Percentiles rank a stretch among this genome's conserved stretches.
These are phyloP conservation scores for Regulus satrapa DNA, from an alignment of 2,113 vertebrate species.

Conservation along the genomic window DNA sequence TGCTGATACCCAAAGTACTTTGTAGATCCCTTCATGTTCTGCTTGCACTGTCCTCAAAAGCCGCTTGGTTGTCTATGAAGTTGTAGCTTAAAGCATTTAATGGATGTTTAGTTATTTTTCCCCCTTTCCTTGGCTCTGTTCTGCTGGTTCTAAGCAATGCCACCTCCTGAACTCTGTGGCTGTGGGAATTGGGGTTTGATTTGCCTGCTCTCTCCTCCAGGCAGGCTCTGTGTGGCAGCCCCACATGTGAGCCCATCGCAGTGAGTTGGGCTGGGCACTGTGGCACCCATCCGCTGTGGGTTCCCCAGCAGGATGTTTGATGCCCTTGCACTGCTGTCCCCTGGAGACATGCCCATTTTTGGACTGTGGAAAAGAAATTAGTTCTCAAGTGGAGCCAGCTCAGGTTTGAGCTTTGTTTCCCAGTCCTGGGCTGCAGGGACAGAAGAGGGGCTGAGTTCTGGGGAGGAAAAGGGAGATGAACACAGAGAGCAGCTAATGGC, in stretches of 20 bases:
- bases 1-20: not conserved
- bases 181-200: not conserved
- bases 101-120: not conserved
- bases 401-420: not conserved
- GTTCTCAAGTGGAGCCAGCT: not conserved
- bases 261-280: not conserved
- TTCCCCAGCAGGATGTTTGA: not conserved
- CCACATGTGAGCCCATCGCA: accelerated
- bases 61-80: not conserved
- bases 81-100: not conserved
- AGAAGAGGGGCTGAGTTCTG: not conserved
- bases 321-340: not conserved
- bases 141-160: not conserved
- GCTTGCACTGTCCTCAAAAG: accelerated
- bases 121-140: not conserved
- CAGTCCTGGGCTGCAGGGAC: not conserved
- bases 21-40: not conserved
- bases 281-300: not conserved
- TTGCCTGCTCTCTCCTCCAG: not conserved
- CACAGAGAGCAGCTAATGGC: not conserved
- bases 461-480: not conserved
- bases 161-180: not conserved
- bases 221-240: not conserved
- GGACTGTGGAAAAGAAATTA: not conserved
- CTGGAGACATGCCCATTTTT: not conserved